These are phyloP conservation scores for Eupristina koningsbergeri DNA, from an alignment of 1,140 invertebrate species.

Conservation along the genomic window DNA sequence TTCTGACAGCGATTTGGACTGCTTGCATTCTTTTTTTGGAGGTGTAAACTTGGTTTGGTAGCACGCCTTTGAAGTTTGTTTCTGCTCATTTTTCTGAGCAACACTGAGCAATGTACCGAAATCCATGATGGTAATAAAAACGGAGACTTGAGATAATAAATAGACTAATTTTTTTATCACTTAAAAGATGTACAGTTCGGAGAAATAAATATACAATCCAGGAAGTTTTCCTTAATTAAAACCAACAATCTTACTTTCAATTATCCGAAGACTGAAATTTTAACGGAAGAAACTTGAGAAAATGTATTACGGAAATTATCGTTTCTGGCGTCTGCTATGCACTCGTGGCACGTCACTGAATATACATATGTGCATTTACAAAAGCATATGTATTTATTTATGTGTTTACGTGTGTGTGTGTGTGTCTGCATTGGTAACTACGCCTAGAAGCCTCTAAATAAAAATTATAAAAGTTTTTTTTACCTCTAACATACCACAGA, in stretches of 20 bases:
- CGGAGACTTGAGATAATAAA: neutral
- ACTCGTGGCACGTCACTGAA: constrained; percentile 14
- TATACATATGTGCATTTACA: too few relatives aligned
- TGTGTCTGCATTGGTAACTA: neutral
- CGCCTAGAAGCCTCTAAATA: neutral
- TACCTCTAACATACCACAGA: neutral
- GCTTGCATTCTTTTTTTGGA: constrained; percentile 85
- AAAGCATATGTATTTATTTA: too few relatives aligned
- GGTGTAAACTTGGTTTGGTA: constrained; percentile 85
- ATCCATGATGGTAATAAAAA: constrained; percentile 74
- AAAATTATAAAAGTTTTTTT: neutral
- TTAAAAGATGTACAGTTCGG: neutral
- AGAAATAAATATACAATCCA: too few relatives aligned
- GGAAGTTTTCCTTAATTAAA: neutral
- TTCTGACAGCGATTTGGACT: constrained; percentile 78
- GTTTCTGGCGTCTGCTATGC: constrained; percentile 15
- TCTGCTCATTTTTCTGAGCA: constrained; percentile 76
- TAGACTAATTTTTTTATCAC: neutral
- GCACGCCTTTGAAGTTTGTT: constrained; percentile 71
- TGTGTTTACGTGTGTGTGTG: too few relatives aligned
- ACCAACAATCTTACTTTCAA: neutral
- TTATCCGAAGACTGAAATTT: neutral
- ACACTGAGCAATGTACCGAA: constrained; percentile 76
- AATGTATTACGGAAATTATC: neutral
- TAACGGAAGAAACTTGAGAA: neutral